Conservation (phyloP, 2,797 vertebrate genomes). For the Danio jaintianensis region DNA sequence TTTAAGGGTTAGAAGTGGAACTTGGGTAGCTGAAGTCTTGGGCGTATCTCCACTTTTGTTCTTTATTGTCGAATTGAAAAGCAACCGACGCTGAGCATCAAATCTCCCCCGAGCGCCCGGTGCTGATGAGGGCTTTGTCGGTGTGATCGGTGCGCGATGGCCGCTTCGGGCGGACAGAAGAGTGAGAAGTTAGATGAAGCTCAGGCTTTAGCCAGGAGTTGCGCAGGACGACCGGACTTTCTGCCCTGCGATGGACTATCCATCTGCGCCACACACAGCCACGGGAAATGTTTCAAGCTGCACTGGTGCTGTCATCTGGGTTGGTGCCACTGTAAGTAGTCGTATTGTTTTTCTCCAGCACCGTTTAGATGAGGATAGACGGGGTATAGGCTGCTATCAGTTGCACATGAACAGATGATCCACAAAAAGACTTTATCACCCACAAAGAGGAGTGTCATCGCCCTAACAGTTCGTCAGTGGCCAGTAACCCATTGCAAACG, state of each 20-base stretch:
- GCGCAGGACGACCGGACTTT: conserved; percentile 97
- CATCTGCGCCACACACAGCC: conserved; percentile 97
- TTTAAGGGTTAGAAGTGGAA: not conserved
- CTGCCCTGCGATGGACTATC: conserved; percentile 97
- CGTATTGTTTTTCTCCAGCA: not conserved
- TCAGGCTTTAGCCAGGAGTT: conserved; percentile 95
- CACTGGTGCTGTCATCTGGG: conserved; percentile 99
- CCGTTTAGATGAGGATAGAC: not conserved
- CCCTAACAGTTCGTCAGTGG: not conserved
- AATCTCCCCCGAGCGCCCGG: conserved; percentile 3
- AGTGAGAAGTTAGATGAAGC: conserved; percentile 98
- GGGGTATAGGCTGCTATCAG: not conserved
- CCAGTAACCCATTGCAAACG: not conserved
- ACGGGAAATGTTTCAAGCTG: conserved; percentile 98
- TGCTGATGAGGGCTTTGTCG: conserved; percentile 43
- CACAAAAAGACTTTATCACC: conserved; percentile 9
- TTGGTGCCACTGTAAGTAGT: conserved; percentile 98
- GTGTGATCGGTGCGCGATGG: conserved; percentile 54
- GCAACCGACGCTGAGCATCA: conserved; percentile 24
- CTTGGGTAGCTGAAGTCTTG: conserved; percentile 18
- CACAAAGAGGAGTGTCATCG: not conserved
- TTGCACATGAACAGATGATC: not conserved
- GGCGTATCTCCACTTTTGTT: conserved; percentile 33
- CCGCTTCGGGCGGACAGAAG: conserved; percentile 72
- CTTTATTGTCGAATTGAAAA: not conserved